Conservation (phyloP, 2,113 vertebrate genomes). For the Ameiurus melas region DNA sequence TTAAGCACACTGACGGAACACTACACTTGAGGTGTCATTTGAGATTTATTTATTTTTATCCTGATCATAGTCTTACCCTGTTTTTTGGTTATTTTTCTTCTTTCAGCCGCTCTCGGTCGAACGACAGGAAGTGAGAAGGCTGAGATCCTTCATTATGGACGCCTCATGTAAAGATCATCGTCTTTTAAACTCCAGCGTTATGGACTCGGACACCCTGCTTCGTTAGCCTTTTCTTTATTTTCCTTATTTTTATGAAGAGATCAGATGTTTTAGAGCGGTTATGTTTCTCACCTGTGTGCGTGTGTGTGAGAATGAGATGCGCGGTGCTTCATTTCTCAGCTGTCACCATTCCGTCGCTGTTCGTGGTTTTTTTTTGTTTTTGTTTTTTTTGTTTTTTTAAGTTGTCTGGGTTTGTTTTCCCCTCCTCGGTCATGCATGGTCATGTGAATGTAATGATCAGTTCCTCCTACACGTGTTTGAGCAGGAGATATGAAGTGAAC, state of each 20-base stretch:
- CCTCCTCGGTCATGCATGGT: slow-evolving; percentile 6
- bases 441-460: slow-evolving; percentile 2
- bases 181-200: slow-evolving; percentile 55
- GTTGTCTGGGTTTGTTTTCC: slow-evolving; percentile 2
- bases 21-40: no score
- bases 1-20: no score
- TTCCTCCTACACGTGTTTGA: neutral
- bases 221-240: slow-evolving; percentile 50
- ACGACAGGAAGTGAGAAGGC: slow-evolving; percentile 84
- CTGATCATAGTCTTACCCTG: neutral
- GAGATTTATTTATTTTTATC: no score
- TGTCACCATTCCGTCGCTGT: slow-evolving; percentile 66
- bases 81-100: neutral
- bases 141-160: slow-evolving; percentile 17
- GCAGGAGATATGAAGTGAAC: neutral
- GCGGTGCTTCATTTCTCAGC: slow-evolving; percentile 23
- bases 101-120: slow-evolving; percentile 92
- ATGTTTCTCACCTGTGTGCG: slow-evolving; percentile 35
- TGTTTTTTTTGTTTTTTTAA: slow-evolving; percentile 1
- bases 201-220: slow-evolving; percentile 52
- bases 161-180: slow-evolving; percentile 54
- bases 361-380: slow-evolving; percentile 21
- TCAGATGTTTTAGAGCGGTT: slow-evolving; percentile 66
- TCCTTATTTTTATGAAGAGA: slow-evolving; percentile 49
- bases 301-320: slow-evolving; percentile 13